A percentile compares a stretch with the other conserved stretches of the same genome.
phyloP scores from a whole-genome alignment of 2,888 invertebrate genomes.

The Philopedon plagiatum region DNA sequence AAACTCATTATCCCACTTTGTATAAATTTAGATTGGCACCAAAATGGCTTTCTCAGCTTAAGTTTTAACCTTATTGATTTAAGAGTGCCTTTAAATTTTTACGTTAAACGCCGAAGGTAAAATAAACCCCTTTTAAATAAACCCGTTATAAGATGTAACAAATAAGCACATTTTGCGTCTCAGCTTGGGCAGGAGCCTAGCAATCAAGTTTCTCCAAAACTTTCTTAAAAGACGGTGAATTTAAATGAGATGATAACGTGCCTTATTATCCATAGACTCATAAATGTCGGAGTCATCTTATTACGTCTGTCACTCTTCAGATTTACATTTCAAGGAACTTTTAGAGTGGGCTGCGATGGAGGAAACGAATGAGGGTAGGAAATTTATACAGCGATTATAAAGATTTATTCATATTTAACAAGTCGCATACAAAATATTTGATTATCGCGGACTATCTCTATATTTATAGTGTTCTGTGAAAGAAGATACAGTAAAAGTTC shows the following conservation, averaged over 20 bases:
- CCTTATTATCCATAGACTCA: constrained; percentile 9
- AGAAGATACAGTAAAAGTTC: too few relatives aligned
- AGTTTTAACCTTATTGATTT: too few relatives aligned
- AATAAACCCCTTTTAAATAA: constrained; percentile 1
- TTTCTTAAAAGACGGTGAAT: constrained; percentile 12
- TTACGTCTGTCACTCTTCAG: constrained; percentile 17
- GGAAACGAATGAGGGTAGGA: constrained; percentile 5
- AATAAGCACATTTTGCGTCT: neutral
- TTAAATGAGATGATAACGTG: constrained; percentile 19
- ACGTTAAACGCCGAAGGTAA: neutral
- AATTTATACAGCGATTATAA: constrained; percentile 2
- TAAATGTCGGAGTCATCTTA: constrained; percentile 19
- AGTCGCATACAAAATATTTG: neutral
- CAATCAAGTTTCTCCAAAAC: constrained; percentile 8
- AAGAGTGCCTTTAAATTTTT: too few relatives aligned
- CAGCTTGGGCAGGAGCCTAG: neutral
- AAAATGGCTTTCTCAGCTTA: too few relatives aligned
- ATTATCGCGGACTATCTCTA: too few relatives aligned
- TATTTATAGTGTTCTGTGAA: too few relatives aligned
- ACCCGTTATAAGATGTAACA: neutral
- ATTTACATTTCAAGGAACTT: constrained; percentile 16
- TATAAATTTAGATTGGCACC: too few relatives aligned
- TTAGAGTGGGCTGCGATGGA: neutral
- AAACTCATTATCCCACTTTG: too few relatives aligned
- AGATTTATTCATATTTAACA: constrained; percentile 5